Evolutionary conservation across 2,888 invertebrate species (phyloP).

Genomic region (Euzetes globulus): DNA sequence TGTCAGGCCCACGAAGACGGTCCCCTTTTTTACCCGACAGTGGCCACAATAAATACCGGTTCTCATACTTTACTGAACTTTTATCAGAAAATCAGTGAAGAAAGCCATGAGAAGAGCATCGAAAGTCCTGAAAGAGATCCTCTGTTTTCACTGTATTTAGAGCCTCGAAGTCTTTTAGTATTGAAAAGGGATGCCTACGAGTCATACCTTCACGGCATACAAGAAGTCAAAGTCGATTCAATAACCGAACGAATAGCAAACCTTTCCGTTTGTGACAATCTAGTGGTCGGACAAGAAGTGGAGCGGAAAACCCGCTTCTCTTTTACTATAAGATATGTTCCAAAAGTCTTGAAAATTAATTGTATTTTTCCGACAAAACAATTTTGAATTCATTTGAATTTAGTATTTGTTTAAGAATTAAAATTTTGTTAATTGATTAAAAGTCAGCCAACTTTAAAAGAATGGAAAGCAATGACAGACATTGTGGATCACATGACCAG

Average conservation of each 20-base stretch:
- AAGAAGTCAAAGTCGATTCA: slow-evolving; percentile 60
- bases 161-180: slow-evolving; percentile 78
- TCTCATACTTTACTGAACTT: slow-evolving; percentile 86
- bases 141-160: slow-evolving; percentile 61
- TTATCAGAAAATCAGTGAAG: slow-evolving; percentile 46
- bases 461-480: too few relatives aligned
- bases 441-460: too few relatives aligned
- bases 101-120: neutral
- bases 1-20: slow-evolving; percentile 82
- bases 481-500: too few relatives aligned
- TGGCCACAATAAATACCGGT: slow-evolving; percentile 84
- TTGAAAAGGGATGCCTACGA: slow-evolving; percentile 73
- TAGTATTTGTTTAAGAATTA: slow-evolving; percentile 21
- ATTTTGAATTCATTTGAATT: neutral
- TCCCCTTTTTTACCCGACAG: slow-evolving; percentile 80
- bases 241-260: slow-evolving; percentile 53
- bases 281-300: neutral
- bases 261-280: slow-evolving; percentile 39
- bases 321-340: slow-evolving; percentile 85
- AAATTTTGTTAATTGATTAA: neutral
- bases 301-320: slow-evolving; percentile 67
- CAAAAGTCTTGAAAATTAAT: slow-evolving; percentile 53
- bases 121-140: neutral
- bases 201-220: slow-evolving; percentile 77
- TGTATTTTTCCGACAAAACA: slow-evolving; percentile 16